Base-by-base conservation (phyloP, 2,113 vertebrate species). In the Todiramphus saurophagus region DNA sequence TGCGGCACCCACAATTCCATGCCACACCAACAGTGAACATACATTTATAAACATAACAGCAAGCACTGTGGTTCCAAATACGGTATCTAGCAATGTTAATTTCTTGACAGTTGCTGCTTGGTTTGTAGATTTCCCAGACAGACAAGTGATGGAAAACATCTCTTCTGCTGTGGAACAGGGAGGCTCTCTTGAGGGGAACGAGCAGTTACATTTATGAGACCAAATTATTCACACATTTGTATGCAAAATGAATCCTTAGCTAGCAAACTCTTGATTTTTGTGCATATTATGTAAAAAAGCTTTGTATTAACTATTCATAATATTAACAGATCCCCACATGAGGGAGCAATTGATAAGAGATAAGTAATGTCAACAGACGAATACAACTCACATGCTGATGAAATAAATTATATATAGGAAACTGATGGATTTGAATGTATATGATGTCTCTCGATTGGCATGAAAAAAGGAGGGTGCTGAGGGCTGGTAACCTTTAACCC, bases 271-370 rank as follows among this genome's bases (percentile, higher is more conserved):
- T 27, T 55, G 43, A 39, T 87, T 87, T 51, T 93, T 83, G 16
- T 62, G 10, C 55, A 43, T 5, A 2, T 43, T 79, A 68, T 33
- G 8, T 81, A 53, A 83, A 87, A 90, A 77, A 37, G 3, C 4
- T 73, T 78, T 67, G 4, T 35, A 39, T 64, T 73, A 93, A 81
- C 25, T 59, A 8, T 44, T 72, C 43, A 93, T 83, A 60, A 56
- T 89, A 81, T 64, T 93, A 95, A 68, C 64, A 90, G 73, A 89
- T 96, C 56, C 68, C 93, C 93, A 96, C 88, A 90, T 90, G 92
- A 97, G 93, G 88, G 93, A 97, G 92, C 94, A 96, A 72, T 79
- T 90, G 87, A 72, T 93, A 94, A 94, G 60, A 96, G 43, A 67
- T 35, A 81, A 31, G 11, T 75, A 74, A 33, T 13, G 4, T 78